A percentile compares a stretch with the other conserved stretches of the same genome.
Evolutionary conservation across 2,888 invertebrate species (phyloP).

Genomic region (Heterodera filipjevi): DNA sequence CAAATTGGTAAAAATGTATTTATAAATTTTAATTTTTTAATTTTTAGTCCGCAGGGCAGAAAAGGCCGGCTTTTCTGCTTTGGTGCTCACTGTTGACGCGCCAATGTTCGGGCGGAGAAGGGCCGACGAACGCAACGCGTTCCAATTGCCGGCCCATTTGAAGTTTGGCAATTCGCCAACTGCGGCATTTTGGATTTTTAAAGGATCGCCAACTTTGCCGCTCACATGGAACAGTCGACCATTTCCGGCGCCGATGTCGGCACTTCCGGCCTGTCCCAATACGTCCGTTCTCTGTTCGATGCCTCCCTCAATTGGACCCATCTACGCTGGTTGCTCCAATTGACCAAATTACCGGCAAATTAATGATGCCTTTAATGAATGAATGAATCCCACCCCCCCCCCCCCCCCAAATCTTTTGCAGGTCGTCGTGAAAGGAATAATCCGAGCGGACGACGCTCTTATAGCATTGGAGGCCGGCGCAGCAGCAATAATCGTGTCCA

Average conservation of each 20-base stretch:
- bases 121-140: constrained; percentile 82
- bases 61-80: constrained; percentile 73
- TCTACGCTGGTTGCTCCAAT: constrained; percentile 76
- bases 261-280: constrained; percentile 80
- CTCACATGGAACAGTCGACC: background rate
- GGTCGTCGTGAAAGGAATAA: constrained; percentile 60
- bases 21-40: background rate
- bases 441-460: constrained; percentile 78
- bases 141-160: constrained; percentile 80
- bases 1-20: constrained; percentile 67
- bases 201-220: constrained; percentile 39
- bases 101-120: constrained; percentile 77
- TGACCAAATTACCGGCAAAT: constrained; percentile 40
- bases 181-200: constrained; percentile 48
- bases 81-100: constrained; percentile 75
- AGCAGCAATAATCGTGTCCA: constrained; percentile 83
- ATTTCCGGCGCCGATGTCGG: constrained; percentile 47
- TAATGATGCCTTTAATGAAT: constrained; percentile 17
- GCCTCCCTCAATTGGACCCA: constrained; percentile 83
- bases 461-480: constrained; percentile 78
- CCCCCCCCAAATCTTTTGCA: constrained; percentile 45
- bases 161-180: constrained; percentile 62
- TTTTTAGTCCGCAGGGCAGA: constrained; percentile 76
- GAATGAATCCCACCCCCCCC: too few relatives aligned
- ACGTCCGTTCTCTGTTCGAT: constrained; percentile 79